Conservation (phyloP, 2,888 invertebrate genomes). For the Netelia melanura region DNA sequence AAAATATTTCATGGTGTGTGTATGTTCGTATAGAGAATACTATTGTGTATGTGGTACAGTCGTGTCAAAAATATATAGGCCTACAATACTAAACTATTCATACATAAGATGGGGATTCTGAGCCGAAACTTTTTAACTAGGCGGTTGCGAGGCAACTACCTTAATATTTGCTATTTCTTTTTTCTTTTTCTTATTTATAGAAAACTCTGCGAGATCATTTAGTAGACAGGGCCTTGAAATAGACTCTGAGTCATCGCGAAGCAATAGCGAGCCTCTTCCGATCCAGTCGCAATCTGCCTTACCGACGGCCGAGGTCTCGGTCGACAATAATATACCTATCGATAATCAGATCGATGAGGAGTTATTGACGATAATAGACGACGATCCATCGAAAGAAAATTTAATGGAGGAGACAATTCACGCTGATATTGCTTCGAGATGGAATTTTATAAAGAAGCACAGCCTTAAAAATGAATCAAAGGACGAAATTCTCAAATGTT, state of each 20-base stretch:
- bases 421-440: slow-evolving; percentile 51
- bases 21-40: too few species aligned
- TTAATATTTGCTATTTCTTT: slow-evolving; percentile 17
- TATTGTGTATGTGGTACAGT: not conserved
- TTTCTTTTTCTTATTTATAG: not conserved
- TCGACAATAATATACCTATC: not conserved
- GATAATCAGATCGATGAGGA: slow-evolving; percentile 20
- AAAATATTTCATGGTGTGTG: too few species aligned
- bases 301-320: slow-evolving; percentile 14
- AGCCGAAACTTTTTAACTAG: slow-evolving; percentile 3
- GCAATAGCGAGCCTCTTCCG: slow-evolving; percentile 17
- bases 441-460: slow-evolving; percentile 45
- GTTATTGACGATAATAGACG: slow-evolving; percentile 48
- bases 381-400: slow-evolving; percentile 44
- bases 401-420: slow-evolving; percentile 43
- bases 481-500: slow-evolving; percentile 61
- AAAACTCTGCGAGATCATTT: not conserved
- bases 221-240: slow-evolving; percentile 3
- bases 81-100: not conserved
- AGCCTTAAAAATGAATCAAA: slow-evolving; percentile 60
- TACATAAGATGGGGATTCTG: not conserved
- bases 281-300: slow-evolving; percentile 11
- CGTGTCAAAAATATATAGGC: not conserved
- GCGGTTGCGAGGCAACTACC: not conserved
- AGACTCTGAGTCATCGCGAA: slow-evolving; percentile 6